Evolutionary conservation across 2,888 invertebrate genomes (phyloP).

Genomic region (Acrobasis repandana): DNA sequence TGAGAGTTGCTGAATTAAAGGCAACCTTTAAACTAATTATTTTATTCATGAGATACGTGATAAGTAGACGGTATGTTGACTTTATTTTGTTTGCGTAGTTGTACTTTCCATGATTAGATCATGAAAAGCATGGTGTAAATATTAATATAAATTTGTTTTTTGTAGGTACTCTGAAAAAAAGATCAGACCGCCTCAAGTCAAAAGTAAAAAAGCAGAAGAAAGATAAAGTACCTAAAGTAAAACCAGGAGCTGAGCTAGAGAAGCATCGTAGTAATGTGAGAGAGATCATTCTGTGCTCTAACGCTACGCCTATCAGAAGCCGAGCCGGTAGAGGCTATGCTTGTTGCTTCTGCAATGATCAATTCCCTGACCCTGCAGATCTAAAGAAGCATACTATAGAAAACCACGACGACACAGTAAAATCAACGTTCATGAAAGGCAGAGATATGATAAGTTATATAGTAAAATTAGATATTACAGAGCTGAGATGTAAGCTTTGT

Average conservation of each 20-base stretch:
- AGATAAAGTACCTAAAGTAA: conserved; percentile 29
- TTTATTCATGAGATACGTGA: no score
- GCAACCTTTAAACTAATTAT: neutral
- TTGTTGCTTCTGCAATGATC: conserved; percentile 48
- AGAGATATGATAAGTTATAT: conserved; percentile 47
- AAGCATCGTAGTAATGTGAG: conserved; percentile 50
- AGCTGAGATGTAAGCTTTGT: conserved; percentile 47
- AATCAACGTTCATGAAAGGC: conserved; percentile 44
- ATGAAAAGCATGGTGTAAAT: neutral
- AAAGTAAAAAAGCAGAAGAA: conserved; percentile 21
- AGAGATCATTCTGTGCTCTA: conserved; percentile 47
- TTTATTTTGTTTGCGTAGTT: neutral
- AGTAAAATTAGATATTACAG: conserved; percentile 55
- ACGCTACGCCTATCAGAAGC: conserved; percentile 56
- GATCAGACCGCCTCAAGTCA: conserved; percentile 3
- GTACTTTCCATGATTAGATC: neutral
- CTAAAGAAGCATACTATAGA: conserved; percentile 50
- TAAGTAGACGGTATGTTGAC: neutral
- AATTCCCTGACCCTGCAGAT: conserved; percentile 42
- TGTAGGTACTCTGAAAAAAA: conserved; percentile 21
- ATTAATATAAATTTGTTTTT: conserved; percentile 20
- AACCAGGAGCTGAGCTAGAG: conserved; percentile 39
- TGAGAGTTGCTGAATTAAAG: neutral
- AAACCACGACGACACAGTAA: conserved; percentile 37
- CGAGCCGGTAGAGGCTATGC: conserved; percentile 49